Percentiles rank a stretch among this genome's conserved stretches.
These are phyloP conservation scores for Hirudinaria manillensis DNA, from an alignment of 2,888 invertebrate species.

Conservation along the genomic window DNA sequence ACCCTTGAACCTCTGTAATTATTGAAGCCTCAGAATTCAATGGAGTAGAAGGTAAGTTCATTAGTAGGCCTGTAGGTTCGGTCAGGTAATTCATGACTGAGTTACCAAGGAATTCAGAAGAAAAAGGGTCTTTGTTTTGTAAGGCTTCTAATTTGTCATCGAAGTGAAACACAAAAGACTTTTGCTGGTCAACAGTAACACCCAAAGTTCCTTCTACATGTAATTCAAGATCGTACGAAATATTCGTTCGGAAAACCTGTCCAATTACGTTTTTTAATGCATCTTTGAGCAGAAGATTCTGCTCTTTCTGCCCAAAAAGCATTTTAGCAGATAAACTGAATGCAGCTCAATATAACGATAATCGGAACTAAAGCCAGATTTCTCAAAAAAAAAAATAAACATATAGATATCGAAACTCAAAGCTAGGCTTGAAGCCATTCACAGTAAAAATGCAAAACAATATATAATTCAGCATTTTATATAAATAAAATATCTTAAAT, in stretches of 20 bases:
- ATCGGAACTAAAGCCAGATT: too few species aligned
- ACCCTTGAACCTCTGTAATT: background rate
- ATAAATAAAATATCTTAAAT: too few species aligned
- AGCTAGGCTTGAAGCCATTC: too few species aligned
- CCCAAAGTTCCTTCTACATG: conserved; percentile 37
- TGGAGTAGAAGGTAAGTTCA: background rate
- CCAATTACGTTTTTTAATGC: conserved; percentile 35
- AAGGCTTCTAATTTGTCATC: conserved; percentile 29
- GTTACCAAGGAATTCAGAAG: background rate
- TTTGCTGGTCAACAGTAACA: conserved; percentile 36
- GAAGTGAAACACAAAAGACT: conserved; percentile 35
- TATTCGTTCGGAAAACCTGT: conserved; percentile 36
- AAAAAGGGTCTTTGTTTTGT: conserved; percentile 13
- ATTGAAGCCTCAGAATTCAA: background rate
- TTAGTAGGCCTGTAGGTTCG: background rate
- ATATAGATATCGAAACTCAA: too few species aligned
- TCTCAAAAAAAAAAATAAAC: too few species aligned
- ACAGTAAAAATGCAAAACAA: too few species aligned
- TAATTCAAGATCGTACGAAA: conserved; percentile 35
- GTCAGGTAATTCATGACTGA: too few species aligned
- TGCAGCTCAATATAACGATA: too few species aligned
- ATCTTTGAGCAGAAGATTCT: conserved; percentile 29
- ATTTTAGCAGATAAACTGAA: background rate
- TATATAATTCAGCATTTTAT: too few species aligned
- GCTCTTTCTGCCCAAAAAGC: background rate